A percentile compares a stretch with the other conserved stretches of the same genome.
phyloP scores from a whole-genome alignment of 1,140 invertebrate species.

The Mercenaria mercenaria region DNA sequence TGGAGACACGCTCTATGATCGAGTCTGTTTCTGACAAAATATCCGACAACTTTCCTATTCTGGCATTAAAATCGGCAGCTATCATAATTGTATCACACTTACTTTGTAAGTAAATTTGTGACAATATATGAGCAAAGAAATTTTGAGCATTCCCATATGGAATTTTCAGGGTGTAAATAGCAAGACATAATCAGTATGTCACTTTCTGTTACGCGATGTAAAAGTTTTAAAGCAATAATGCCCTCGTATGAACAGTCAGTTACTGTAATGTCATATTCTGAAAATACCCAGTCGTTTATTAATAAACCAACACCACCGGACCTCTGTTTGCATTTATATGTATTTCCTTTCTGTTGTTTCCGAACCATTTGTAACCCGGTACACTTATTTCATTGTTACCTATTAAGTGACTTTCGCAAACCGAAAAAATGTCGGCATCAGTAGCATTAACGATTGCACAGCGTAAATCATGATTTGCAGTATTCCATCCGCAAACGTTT shows the following conservation, averaged over 20 bases:
- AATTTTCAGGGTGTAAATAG: conserved; percentile 25
- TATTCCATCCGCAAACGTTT: conserved; percentile 36
- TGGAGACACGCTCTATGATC: neutral
- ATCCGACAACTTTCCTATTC: conserved; percentile 16
- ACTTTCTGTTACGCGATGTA: neutral
- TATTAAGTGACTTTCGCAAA: conserved; percentile 7
- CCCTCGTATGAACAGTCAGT: conserved; percentile 39
- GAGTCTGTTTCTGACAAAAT: neutral
- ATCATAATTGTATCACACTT: conserved; percentile 23
- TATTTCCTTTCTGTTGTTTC: conserved; percentile 35
- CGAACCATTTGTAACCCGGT: conserved; percentile 12
- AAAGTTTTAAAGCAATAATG: conserved; percentile 48
- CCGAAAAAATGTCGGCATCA: conserved; percentile 6
- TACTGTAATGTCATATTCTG: conserved; percentile 7
- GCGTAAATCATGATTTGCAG: conserved; percentile 8
- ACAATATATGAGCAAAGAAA: conserved; percentile 46
- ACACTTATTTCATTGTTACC: neutral
- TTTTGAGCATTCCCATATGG: conserved; percentile 20
- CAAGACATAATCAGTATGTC: conserved; percentile 40
- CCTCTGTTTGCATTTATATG: neutral
- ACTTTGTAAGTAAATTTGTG: conserved; percentile 15
- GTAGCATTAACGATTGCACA: neutral
- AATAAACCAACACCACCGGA: conserved; percentile 38
- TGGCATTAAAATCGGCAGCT: conserved; percentile 34
- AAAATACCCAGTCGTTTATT: conserved; percentile 40